Evolutionary conservation across 2,888 invertebrate genomes (phyloP), one percentile per base, ranked within the genome.

Genomic region (Agrochola lychnidis): DNA sequence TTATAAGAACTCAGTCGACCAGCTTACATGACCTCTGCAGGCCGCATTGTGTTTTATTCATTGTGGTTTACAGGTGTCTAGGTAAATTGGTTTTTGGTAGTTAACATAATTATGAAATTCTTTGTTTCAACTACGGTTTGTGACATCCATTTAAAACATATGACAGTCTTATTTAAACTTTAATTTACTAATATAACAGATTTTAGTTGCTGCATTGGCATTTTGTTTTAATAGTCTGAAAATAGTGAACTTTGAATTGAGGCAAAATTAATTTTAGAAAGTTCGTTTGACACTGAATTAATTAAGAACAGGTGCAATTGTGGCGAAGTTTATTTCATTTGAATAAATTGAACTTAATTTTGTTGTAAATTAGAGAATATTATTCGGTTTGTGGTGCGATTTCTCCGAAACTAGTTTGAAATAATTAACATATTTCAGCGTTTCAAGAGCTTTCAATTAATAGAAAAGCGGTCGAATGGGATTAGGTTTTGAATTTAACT

Each of bases 141-240:
- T 59, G 66, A 67, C 66, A 42, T 72, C 40, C 16, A 56, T 42
- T 70, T 83, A 69, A 71, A 76, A 77, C 36, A 40, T 56, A n/a
- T 59, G 42, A 9, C 22, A 36, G 25, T 14, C 51, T 68, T 36
- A 12, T 79, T 83, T 14, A 19, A 67, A 66, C 22, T 66, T 45
- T 62, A 40, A 78, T 77, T 75, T 51, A 56, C 40, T 40, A 36
- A 63, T 22, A 69, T 71, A 85, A 61, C 45, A 77, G 3, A 64
- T 59, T 77, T 76, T 30, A 72, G 63, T 66, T 67, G 14, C 61
- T 40, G 40, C 22, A 70, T 53, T 68, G n/a, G 14, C 63, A 67
- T 78, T 63, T 4, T 73, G 48, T 71, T 68, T 30, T 53, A 19
- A 56, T 56, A 45, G 42, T 72, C 63, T n/a, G 19, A 40, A 85